Base-by-base conservation (phyloP, 2,797 vertebrate species). In the Pseudomugil gertrudae region DNA sequence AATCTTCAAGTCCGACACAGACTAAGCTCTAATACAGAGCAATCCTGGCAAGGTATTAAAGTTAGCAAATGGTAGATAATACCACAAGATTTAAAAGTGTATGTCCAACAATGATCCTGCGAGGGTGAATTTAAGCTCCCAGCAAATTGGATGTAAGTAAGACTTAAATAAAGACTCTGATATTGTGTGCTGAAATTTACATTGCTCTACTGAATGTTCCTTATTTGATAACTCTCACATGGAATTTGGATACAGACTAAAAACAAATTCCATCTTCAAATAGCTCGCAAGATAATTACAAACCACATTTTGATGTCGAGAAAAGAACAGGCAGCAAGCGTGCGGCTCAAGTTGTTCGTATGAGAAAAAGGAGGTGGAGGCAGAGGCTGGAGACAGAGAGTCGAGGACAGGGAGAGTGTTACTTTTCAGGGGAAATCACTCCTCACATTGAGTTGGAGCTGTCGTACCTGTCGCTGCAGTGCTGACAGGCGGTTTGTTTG, bases 401-500 rank as follows among this genome's bases (percentile, higher is more conserved):
- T 77, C 74, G 78, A 83, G 78, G 72, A 70, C 73, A 57, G 67
- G 69, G 84, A 85, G 88, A 87, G 88, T 85, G 89, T 90, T 87
- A 86, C 85, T 81, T 80, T 89, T 90, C 72, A 78, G 89, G 69
- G 83, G 77, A 86, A 14, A 83, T 93, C 91, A 92, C 87, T 92
- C 92, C 76, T 88, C 92, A 90, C 87, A 40, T 86, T 74, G 85
- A 87, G 79, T 80, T 66, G 81, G 86, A 88, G 82, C 87, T 90
- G 84, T 87, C 88, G 79, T 95, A 95, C 93, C 93, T 95, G 91
- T 87, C 79, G 83, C 89, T 89, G 90, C 82, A 84, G 91, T 63
- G 85, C 86, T 93, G 92, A 92, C 95, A 96, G 94, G 89, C 92
- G 87, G 93, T 95, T 95, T 96, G 92, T 94, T 91, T 91, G 82